Evolutionary conservation across 2,113 vertebrate genomes (phyloP), one percentile per base, ranked within the genome.

Genomic region (Bothrops jararaca): DNA sequence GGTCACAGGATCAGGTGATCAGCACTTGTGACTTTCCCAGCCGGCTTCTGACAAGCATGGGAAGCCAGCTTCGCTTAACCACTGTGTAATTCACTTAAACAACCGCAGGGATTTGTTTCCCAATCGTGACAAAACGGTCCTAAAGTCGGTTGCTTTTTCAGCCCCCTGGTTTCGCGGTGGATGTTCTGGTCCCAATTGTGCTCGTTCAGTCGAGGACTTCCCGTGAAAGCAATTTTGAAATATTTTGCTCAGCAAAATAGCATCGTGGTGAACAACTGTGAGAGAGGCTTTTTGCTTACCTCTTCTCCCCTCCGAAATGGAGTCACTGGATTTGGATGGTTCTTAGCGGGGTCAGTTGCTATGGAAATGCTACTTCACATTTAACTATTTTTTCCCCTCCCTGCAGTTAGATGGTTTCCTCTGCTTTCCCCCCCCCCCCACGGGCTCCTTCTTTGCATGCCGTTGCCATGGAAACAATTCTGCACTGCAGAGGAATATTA

Each of bases 311-410:
- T 95, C 94, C 95, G 90, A 24, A 95, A 94, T 92, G 53, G 91
- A 97, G 93, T 97, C 95, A 94, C 95, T 80, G 88, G n/a, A 97
- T 97, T 96, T 93, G 94, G 96, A 95, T 96, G 96, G 96, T 92
- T 97, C 97, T 98, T 97, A 97, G 97, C 4, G 97, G 97, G 97
- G 96, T 95, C 96, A 94, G 97, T 98, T 98, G 97, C 97, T 96
- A 98, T 95, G 97, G 97, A 96, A 97, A 97, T 57, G 95, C 96
- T 95, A 95, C 95, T 96, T 97, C 96, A 96, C 96, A 97, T 96
- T 97, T 97, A 96, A 93, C 95, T 93, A 96, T 96, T 39, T 92
- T 91, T 90, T 87, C 80, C 85, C 94, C 95, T 58, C 50, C 15
- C 23, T 56, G 94, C 92, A 93, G 95, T 96, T 96, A 96, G 95